Evolutionary conservation across 2,113 vertebrate genomes (phyloP), one percentile per base, ranked within the genome.

Genomic region (Pangasianodon gigas): DNA sequence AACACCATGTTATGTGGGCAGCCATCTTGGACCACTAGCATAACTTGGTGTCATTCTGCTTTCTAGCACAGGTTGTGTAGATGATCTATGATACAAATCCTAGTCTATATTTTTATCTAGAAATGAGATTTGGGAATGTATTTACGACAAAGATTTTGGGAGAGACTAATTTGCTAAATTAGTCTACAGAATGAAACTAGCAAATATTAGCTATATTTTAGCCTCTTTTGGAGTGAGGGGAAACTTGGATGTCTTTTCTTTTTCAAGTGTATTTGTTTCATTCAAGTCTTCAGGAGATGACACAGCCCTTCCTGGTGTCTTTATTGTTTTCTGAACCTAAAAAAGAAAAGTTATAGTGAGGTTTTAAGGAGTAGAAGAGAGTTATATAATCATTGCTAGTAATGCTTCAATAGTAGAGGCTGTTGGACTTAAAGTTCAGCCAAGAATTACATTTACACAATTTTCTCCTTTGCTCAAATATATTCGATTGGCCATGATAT

Each of bases 211-310:
- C 44, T 24, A 26, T 7, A 74, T 54, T n/a, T 18, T 56, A 56
- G 80, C 52, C 52, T 83, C 51, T 32, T 32, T 32, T 54, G 51
- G 51, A 19, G 14, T 82, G 48, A 80, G 24, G 46, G 13, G 3
- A 80, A 81, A 81, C 48, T n/a, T 81, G 79, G 26, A 52, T 32
- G 56, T 56, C 51, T 4, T 82, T 56, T 37, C n/a, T 52, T 52
- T 52, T 51, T 52, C 44, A 29, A 29, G 44, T 81, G 48, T n/a
- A 82, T 32, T 32, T 19, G 6, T 82, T 26, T 6, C 18, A 10
- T 32, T 82, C 80, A 44, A 41, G 26, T 60, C 48, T 83, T 93
- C 88, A 93, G 84, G 88, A 93, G 77, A 80, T 46, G 4, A 32
- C 60, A 26, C 92, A 93, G 2, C 2, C 9, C 37, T 60, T 86